These are phyloP conservation scores for Meliscaeva auricollis DNA, from an alignment of 2,888 invertebrate genomes.

Conservation along the genomic window DNA sequence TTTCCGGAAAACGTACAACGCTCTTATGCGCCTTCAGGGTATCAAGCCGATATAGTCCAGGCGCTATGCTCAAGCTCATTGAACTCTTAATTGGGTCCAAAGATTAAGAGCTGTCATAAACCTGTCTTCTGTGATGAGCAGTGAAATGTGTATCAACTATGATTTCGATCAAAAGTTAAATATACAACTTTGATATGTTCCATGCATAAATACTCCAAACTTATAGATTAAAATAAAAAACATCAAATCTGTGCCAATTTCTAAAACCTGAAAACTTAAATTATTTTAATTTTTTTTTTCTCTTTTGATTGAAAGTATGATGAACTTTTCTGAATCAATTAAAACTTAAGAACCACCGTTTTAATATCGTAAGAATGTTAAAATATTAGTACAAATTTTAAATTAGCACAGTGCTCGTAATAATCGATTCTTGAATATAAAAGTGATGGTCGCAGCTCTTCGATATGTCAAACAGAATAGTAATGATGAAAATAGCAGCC, in stretches of 20 bases:
- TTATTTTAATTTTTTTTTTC: not conserved
- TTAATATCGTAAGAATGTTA: too few species aligned
- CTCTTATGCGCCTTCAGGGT: too few species aligned
- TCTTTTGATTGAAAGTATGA: too few species aligned
- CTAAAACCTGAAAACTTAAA: not conserved
- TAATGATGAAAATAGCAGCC: slow-evolving; percentile 11
- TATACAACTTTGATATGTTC: not conserved
- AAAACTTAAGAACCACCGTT: too few species aligned
- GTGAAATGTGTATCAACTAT: not conserved
- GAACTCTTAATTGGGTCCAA: too few species aligned
- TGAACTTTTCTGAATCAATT: not conserved
- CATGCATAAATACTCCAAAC: not conserved
- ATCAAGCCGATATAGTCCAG: too few species aligned
- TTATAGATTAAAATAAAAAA: not conserved
- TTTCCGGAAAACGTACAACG: too few species aligned
- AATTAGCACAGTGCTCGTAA: not conserved
- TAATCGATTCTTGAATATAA: not conserved
- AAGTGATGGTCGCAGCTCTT: not conserved
- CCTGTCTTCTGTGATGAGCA: too few species aligned
- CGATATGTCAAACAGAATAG: not conserved
- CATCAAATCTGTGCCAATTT: slow-evolving; percentile 14
- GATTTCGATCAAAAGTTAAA: slow-evolving; percentile 4
- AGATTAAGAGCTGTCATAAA: too few species aligned
- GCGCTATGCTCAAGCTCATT: too few species aligned
- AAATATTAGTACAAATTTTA: not conserved